Conservation (phyloP, 2,888 invertebrate genomes). For the Villa cingulata region DNA sequence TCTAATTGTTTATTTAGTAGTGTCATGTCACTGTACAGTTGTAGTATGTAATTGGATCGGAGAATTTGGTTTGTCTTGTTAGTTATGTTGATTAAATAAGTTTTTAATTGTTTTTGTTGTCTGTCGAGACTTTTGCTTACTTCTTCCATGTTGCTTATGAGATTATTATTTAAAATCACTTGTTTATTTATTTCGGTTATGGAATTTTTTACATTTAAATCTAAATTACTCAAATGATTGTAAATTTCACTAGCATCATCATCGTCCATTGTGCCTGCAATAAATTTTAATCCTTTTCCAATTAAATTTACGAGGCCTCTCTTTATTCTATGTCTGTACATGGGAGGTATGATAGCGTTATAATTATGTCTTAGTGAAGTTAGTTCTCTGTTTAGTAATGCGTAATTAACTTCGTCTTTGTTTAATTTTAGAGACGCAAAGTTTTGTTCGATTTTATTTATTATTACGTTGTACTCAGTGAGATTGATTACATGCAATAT, state of each 20-base stretch:
- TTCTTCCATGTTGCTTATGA: neutral
- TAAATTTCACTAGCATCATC: neutral
- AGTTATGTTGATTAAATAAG: neutral
- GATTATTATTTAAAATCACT: neutral
- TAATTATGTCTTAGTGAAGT: neutral
- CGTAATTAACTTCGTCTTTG: neutral
- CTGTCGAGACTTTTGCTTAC: neutral
- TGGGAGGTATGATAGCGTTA: neutral
- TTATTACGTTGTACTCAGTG: neutral
- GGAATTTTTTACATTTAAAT: neutral
- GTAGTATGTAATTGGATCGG: neutral
- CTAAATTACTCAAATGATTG: neutral
- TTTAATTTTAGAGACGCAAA: neutral
- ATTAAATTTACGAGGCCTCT: neutral
- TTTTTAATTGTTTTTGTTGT: neutral
- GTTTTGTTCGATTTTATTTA: neutral
- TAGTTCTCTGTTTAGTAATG: neutral
- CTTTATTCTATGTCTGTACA: neutral
- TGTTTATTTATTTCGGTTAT: neutral
- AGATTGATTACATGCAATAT: neutral
- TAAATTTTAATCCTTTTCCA: neutral
- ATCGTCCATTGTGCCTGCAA: conserved; percentile 1
- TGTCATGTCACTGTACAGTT: neutral
- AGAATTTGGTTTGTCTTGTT: neutral
- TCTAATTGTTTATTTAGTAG: conserved; percentile 1